These are phyloP conservation scores for Lordiphosa andalusiaca DNA, from an alignment of 2,888 invertebrate species.

Conservation along the genomic window DNA sequence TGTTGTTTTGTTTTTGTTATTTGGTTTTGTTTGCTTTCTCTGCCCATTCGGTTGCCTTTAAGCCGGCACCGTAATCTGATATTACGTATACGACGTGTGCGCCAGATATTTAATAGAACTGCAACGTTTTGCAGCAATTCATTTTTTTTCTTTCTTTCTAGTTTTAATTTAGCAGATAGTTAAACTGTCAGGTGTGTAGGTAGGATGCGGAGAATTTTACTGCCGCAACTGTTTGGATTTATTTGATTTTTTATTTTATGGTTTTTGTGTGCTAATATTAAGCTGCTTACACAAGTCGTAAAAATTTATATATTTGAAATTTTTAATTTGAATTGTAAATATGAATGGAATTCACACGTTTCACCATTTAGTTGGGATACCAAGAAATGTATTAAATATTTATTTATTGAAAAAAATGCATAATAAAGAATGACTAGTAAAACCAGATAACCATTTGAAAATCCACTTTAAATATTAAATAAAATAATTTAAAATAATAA, in stretches of 20 bases:
- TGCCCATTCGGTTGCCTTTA: slow-evolving; percentile 45
- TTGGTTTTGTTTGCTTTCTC: slow-evolving; percentile 36
- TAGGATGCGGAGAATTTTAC: slow-evolving; percentile 12
- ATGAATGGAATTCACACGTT: too few relatives aligned
- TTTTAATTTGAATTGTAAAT: slow-evolving; percentile 2
- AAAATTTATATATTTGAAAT: slow-evolving; percentile 26
- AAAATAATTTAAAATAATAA: background rate
- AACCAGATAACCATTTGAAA: too few relatives aligned
- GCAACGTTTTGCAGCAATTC: slow-evolving; percentile 48
- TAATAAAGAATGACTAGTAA: too few relatives aligned
- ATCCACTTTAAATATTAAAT: background rate
- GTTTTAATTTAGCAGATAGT: slow-evolving; percentile 46
- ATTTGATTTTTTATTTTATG: slow-evolving; percentile 22
- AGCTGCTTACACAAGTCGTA: slow-evolving; percentile 37
- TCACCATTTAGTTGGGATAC: too few relatives aligned
- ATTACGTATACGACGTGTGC: slow-evolving; percentile 71
- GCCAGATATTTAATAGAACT: slow-evolving; percentile 69
- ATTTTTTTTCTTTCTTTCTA: background rate
- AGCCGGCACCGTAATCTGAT: slow-evolving; percentile 68
- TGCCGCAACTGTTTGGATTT: slow-evolving; percentile 35
- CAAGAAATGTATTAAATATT: too few relatives aligned
- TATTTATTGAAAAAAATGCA: too few relatives aligned
- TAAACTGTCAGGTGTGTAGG: slow-evolving; percentile 46
- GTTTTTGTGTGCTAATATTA: slow-evolving; percentile 17
- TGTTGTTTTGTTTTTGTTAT: slow-evolving; percentile 64